Evolutionary conservation across 2,888 invertebrate species (phyloP).

Genomic region (Candidula unifasciata): DNA sequence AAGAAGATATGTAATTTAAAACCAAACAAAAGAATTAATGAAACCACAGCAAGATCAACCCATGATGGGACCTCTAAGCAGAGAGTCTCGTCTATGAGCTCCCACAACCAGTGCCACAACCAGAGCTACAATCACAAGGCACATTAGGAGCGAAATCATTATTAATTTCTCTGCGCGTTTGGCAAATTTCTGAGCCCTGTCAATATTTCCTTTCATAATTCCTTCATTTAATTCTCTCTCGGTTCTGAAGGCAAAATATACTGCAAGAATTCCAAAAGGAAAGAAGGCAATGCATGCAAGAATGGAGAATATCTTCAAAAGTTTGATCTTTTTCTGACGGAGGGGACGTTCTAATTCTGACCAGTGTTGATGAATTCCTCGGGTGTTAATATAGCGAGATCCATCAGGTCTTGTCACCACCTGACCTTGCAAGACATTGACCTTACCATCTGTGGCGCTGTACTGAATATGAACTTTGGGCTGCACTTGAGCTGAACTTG

Average conservation of each 20-base stretch:
- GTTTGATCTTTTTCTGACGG: slow-evolving; percentile 13
- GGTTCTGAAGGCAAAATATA: slow-evolving; percentile 63
- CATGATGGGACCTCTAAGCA: background rate
- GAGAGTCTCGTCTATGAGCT: slow-evolving; percentile 27
- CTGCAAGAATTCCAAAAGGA: slow-evolving; percentile 70
- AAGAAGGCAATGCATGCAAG: slow-evolving; percentile 68
- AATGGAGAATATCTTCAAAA: slow-evolving; percentile 64
- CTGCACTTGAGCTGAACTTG: background rate
- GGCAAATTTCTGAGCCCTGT: slow-evolving; percentile 67
- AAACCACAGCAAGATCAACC: background rate
- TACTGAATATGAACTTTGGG: slow-evolving; percentile 38
- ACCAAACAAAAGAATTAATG: background rate
- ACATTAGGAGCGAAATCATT: slow-evolving; percentile 64
- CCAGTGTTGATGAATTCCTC: slow-evolving; percentile 35
- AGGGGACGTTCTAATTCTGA: slow-evolving; percentile 35
- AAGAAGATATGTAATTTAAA: too few species aligned
- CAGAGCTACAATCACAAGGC: slow-evolving; percentile 61
- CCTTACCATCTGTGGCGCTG: slow-evolving; percentile 32
- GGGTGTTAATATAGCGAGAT: slow-evolving; percentile 41
- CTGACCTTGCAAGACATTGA: slow-evolving; percentile 32
- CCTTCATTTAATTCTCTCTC: slow-evolving; percentile 68
- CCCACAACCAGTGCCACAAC: slow-evolving; percentile 65
- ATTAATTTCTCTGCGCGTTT: slow-evolving; percentile 64
- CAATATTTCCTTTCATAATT: slow-evolving; percentile 67
- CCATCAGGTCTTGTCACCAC: slow-evolving; percentile 37